These are phyloP conservation scores for Graptemys geographica DNA, from an alignment of 2,797 vertebrate species.

Conservation along the genomic window DNA sequence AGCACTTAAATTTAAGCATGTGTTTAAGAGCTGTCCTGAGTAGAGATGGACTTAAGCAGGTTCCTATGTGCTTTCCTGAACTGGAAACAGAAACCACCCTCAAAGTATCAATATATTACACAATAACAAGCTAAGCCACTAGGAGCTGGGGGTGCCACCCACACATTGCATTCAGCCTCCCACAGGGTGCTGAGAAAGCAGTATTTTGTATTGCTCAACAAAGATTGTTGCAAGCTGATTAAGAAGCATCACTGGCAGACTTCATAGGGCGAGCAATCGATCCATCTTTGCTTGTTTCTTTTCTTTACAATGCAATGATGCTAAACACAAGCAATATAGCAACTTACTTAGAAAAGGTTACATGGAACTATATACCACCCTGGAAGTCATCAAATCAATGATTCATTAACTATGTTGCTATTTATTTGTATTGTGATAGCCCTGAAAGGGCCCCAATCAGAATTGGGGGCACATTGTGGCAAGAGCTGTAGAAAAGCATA, in stretches of 20 bases:
- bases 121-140: neutral
- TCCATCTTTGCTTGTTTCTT: neutral
- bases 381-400: neutral
- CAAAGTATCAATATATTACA: neutral
- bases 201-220: neutral
- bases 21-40: neutral
- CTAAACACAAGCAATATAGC: neutral
- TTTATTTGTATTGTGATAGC: neutral
- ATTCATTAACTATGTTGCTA: neutral
- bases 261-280: neutral
- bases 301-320: neutral
- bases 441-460: neutral
- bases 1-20: neutral
- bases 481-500: neutral
- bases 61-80: neutral
- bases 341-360: neutral
- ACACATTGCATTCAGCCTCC: neutral
- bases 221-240: neutral
- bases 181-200: fast-evolving
- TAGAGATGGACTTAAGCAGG: neutral
- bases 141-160: neutral
- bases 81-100: neutral
- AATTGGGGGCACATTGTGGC: neutral
- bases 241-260: neutral
- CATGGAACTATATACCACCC: neutral